phyloP scores from a whole-genome alignment of 2,888 invertebrate species.

The Diarsia rubi region DNA sequence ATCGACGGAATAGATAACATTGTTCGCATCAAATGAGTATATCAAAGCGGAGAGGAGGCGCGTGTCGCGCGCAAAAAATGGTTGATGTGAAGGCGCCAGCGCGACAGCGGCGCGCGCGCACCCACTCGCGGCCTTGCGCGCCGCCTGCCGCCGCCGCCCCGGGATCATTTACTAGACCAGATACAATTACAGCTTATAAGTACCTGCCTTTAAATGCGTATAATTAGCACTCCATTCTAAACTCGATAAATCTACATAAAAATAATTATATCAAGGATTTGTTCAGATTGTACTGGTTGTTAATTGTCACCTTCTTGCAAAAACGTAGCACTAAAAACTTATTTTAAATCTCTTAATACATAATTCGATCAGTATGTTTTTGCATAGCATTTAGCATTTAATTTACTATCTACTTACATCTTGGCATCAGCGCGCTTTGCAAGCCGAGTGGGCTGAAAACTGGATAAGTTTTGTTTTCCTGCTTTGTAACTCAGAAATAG shows the following conservation, averaged over 20 bases:
- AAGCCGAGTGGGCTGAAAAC: constrained; percentile 53
- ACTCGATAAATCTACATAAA: constrained; percentile 67
- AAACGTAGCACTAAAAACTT: constrained; percentile 17
- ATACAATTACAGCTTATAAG: constrained; percentile 79
- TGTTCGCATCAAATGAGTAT: constrained; percentile 59
- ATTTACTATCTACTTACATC: constrained; percentile 31
- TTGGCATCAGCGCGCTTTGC: constrained; percentile 24
- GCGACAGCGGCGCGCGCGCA: constrained; percentile 66
- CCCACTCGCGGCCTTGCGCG: constrained; percentile 84
- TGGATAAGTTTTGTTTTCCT: constrained; percentile 59
- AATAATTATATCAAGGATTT: constrained; percentile 68
- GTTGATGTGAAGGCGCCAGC: constrained; percentile 71
- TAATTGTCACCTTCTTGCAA: constrained; percentile 40
- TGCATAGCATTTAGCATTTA: constrained; percentile 9
- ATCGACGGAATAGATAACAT: constrained; percentile 62
- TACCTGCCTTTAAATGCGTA: constrained; percentile 72
- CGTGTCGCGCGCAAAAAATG: constrained; percentile 74
- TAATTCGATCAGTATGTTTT: constrained; percentile 1
- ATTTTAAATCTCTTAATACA: background rate
- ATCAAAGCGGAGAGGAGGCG: constrained; percentile 63
- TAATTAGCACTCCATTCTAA: constrained; percentile 74
- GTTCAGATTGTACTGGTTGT: constrained; percentile 41
- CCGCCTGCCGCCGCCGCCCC: constrained; percentile 72
- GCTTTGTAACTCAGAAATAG: constrained; percentile 37
- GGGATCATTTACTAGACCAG: constrained; percentile 86